Base-by-base conservation (phyloP, 2,113 vertebrate genomes). In the Monarcha castaneiventris region DNA sequence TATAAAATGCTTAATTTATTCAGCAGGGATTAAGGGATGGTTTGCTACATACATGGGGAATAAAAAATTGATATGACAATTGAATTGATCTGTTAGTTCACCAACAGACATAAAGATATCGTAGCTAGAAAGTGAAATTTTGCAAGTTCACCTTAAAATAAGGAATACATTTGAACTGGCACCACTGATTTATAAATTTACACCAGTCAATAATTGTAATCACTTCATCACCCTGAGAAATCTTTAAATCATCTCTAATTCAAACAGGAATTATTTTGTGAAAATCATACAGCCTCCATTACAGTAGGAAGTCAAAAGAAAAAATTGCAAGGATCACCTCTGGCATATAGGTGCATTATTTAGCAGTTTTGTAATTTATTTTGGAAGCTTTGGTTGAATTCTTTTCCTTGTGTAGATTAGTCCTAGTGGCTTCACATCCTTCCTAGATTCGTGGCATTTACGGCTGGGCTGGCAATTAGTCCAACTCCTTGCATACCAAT, bases 91-190 rank as follows among this genome's bases (percentile, higher is more conserved):
- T 61, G 4, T 58, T 66, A 62, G 26, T 87, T 90, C 18, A 79
- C 23, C 33, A 41, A 72, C 49, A 61, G 25, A n/a, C 17, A n/a
- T 84, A 68, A 72, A 72, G 27, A 27, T 71, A 52, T 7, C 13
- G 9, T n/a, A 61, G 15, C 37, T 87, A 37, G 74, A 73, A 96
- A 91, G 44, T 52, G 49, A 87, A 67, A 41, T 76, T 89, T 87
- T 90, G 37, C n/a, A 78, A 62, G 22, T 91, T 93, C 46, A 51
- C 49, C 33, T 72, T 84, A 87, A 89, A 87, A 62, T 55, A 79
- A 72, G 37, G 62, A 74, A 35, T 61, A 62, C 4, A 4, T 68
- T 46, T 87, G 39, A 81, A 78, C 35, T 72, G 66, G 43, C 43
- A 72, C 52, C 74, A 52, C 44, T 85, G 56, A 64, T 79, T 68